These are phyloP conservation scores for Macrotis lagotis DNA, from an alignment of 2,113 vertebrate species.

Conservation along the genomic window DNA sequence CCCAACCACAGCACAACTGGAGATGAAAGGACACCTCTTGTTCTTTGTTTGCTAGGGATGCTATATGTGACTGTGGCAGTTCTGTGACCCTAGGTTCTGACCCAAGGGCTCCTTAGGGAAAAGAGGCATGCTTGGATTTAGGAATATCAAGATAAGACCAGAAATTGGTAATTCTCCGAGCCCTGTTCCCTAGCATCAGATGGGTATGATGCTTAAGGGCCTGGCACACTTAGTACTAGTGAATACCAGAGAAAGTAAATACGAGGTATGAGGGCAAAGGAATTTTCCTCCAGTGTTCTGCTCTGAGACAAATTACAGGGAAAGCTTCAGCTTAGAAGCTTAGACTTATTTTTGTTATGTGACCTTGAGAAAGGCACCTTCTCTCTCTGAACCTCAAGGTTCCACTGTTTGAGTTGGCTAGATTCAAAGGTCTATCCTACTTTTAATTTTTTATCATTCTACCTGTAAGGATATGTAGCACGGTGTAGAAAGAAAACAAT, in stretches of 20 bases:
- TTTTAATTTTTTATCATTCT: neutral
- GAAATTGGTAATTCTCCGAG: neutral
- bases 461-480: neutral
- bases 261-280: no score
- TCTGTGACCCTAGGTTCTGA: neutral
- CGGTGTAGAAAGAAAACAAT: neutral
- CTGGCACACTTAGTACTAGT: neutral
- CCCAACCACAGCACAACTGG: constrained; percentile 1
- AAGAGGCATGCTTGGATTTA: neutral
- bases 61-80: neutral
- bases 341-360: neutral
- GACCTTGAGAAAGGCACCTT: neutral
- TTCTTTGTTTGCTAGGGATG: neutral
- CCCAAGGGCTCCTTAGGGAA: neutral
- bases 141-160: neutral
- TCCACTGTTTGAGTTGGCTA: neutral
- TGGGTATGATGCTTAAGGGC: neutral
- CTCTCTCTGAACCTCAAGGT: neutral
- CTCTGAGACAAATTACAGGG: neutral
- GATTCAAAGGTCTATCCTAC: neutral
- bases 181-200: neutral
- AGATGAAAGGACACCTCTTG: neutral
- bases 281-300: neutral
- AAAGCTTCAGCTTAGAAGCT: neutral
- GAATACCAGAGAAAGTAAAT: neutral